Evolutionary conservation across 35 echinoderm and acorn worm genomes (phyloP), one percentile per base, ranked within the genome.

Genomic region (Hemicentrotus pulcherrimus): DNA sequence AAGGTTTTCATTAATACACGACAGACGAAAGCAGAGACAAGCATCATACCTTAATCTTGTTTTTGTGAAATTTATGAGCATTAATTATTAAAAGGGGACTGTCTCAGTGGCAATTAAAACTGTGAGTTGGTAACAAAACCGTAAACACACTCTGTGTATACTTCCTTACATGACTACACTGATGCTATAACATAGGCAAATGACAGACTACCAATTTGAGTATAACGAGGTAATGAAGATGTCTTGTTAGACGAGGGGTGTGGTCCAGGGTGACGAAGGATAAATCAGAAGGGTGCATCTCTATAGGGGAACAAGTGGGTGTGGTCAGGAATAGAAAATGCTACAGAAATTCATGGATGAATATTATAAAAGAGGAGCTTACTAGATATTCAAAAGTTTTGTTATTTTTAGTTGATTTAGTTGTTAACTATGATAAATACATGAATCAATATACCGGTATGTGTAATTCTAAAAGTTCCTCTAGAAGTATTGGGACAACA

Each of bases 1-100:
- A 78, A 78, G 65, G 65, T 78, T 78, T 78, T n/a, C 65, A 78
- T 78, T 78, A 78, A 78, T 28, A 70, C 61, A 78, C 19, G 65
- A n/a, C 65, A 78, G 65, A 6, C 22, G 6, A 7, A 3, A 78
- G 18, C 5, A 28, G 65, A n/a, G 61, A n/a, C 22, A 28, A 0
- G 19, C 19, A 28, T 78, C 65, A 78, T 78, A 78, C 65, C 65
- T 2, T 78, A 78, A 78, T 78, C 65, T 78, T 78, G 65, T 78
- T 78, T 78, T 78, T 6, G 2, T 28, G n/a, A 78, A 78, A 78
- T 78, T n/a, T 4, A 24, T 78, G 19, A 28, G 24, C 65, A 28
- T 78, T 1, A 78, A 78, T 78, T 28, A 22, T 28, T 22, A 78
- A 78, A 30, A 78, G 19, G 65, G 65, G 22, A 78, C 50, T 55